phyloP scores from a whole-genome alignment of 2,113 vertebrate genomes.

The Corythornis cristatus region DNA sequence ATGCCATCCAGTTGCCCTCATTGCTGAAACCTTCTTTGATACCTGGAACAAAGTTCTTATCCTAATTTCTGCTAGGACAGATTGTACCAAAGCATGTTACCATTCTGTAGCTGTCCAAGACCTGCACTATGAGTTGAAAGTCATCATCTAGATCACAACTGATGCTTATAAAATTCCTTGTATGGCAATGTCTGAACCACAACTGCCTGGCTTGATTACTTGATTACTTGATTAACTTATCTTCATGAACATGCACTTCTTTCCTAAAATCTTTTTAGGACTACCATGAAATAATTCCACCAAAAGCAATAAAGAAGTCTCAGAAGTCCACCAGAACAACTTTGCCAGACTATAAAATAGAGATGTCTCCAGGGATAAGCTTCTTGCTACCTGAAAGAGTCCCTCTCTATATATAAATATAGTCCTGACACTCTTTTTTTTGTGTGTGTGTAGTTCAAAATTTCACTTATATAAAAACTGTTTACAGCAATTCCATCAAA shows the following conservation, averaged over 20 bases:
- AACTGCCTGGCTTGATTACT: neutral
- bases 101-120: neutral
- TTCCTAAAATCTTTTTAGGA: neutral
- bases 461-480: neutral
- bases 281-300: neutral
- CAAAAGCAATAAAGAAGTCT: neutral
- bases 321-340: neutral
- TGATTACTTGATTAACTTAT: neutral
- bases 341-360: neutral
- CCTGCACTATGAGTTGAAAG: neutral
- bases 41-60: neutral
- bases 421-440: neutral
- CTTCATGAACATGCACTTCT: neutral
- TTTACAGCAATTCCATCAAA: conserved; percentile 11
- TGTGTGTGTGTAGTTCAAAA: neutral
- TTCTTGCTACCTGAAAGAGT: neutral
- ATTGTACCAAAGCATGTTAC: neutral
- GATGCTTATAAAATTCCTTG: neutral
- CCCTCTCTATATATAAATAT: neutral
- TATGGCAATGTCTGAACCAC: neutral
- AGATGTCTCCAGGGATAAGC: neutral
- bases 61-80: neutral
- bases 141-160: neutral
- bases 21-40: neutral
- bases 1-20: neutral